Percentiles rank a stretch among this genome's conserved stretches.
Evolutionary conservation across 23 tunicate genomes (phyloP).

Genomic region (Clavelina lepadiformis): DNA sequence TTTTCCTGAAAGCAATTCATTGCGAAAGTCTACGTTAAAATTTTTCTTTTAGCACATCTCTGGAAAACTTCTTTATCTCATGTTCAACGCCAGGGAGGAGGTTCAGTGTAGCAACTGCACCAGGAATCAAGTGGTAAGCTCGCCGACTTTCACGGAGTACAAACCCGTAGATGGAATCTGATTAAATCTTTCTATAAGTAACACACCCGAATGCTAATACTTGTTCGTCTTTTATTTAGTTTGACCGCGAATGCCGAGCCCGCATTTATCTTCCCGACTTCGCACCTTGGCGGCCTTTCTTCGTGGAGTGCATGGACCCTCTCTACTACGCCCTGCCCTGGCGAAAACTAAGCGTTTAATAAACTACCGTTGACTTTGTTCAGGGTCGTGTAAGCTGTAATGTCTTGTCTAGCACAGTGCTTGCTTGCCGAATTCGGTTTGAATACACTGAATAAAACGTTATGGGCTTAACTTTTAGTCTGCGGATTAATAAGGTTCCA

Average conservation of each 20-base stretch:
- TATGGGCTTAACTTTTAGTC: too few species aligned
- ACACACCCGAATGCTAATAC: too few species aligned
- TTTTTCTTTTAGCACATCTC: conserved; percentile 26
- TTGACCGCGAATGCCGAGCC: conserved; percentile 55
- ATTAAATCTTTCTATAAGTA: too few species aligned
- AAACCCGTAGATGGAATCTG: too few species aligned
- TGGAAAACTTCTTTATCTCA: conserved; percentile 44
- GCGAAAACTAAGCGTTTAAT: too few species aligned
- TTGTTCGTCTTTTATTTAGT: conserved; percentile 23
- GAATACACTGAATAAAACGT: too few species aligned
- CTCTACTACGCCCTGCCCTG: conserved; percentile 43
- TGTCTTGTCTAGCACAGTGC: too few species aligned
- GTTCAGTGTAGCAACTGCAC: conserved; percentile 36
- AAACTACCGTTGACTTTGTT: too few species aligned
- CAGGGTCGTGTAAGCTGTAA: too few species aligned
- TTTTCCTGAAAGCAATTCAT: background rate
- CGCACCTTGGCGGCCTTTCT: conserved; percentile 50
- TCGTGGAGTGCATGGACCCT: conserved; percentile 34
- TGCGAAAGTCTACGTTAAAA: background rate
- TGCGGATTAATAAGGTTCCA: too few species aligned
- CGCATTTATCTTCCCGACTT: conserved; percentile 31
- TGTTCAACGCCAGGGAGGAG: conserved; percentile 43
- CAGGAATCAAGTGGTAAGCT: conserved; percentile 25
- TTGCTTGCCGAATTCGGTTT: too few species aligned
- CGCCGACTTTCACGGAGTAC: background rate